Conservation (phyloP, 2,888 invertebrate genomes). For the Gnatocerus cornutus region DNA sequence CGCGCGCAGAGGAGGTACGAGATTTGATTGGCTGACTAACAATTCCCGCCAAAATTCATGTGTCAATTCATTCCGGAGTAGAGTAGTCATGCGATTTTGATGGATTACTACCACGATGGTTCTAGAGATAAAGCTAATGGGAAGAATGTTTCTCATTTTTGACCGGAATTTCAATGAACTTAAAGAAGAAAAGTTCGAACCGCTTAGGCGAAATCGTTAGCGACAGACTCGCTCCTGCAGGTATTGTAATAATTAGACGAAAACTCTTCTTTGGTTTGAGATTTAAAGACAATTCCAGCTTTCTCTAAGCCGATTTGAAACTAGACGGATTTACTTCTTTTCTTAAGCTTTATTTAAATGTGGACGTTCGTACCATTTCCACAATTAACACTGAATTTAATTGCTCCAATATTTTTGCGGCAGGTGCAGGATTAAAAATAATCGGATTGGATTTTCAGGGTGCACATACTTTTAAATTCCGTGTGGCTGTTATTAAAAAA, state of each 20-base stretch:
- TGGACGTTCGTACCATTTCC: not conserved
- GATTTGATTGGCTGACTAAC: conserved; percentile 59
- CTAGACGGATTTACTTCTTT: conserved; percentile 9
- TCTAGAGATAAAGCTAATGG: conserved; percentile 38
- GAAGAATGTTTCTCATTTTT: conserved; percentile 17
- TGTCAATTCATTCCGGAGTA: conserved; percentile 60
- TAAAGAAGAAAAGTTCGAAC: too few relatives aligned
- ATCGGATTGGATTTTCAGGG: too few relatives aligned
- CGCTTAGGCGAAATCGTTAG: conserved; percentile 6
- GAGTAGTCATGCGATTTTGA: conserved; percentile 59
- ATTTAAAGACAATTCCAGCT: conserved; percentile 8
- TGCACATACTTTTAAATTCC: too few relatives aligned
- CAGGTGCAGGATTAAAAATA: too few relatives aligned
- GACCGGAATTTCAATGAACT: too few relatives aligned
- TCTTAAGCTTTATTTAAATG: not conserved
- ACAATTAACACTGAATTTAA: too few relatives aligned
- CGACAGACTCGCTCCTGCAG: conserved; percentile 7
- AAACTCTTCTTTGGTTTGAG: conserved; percentile 15
- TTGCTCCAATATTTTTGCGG: too few relatives aligned
- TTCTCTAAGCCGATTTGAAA: conserved; percentile 17
- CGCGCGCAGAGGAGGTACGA: conserved; percentile 56
- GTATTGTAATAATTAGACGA: conserved; percentile 26
- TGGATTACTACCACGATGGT: conserved; percentile 50
- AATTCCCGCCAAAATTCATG: conserved; percentile 67
- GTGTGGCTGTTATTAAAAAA: too few relatives aligned